Conservation (phyloP, 2,797 vertebrate species). For the Selene dorsalis region DNA sequence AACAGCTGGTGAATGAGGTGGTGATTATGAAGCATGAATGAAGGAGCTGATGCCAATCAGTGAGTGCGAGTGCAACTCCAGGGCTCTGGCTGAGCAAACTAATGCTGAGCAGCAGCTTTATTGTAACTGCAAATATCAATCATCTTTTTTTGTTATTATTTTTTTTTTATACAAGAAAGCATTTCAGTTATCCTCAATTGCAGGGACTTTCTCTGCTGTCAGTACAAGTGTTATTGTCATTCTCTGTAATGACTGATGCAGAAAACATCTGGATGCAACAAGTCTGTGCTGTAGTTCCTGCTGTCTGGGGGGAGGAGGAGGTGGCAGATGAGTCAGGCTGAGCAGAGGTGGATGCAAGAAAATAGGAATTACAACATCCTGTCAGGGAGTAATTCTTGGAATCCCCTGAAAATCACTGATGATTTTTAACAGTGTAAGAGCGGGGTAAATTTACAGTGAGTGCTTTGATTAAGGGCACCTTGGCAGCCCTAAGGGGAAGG, state of each 20-base stretch:
- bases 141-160: no score
- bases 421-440: background rate
- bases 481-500: slow-evolving; percentile 14
- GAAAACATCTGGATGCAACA: slow-evolving; percentile 1
- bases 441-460: slow-evolving; percentile 31
- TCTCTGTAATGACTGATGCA: background rate
- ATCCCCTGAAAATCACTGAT: slow-evolving; percentile 14
- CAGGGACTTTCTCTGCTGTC: background rate
- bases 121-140: background rate
- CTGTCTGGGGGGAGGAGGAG: background rate
- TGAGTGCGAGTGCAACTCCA: background rate
- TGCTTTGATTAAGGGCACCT: slow-evolving; percentile 66
- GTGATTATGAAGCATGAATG: background rate
- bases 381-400: background rate
- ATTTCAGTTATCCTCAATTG: background rate
- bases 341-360: background rate
- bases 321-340: background rate
- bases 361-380: slow-evolving; percentile 14
- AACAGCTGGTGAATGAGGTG: background rate
- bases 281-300: no score
- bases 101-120: background rate
- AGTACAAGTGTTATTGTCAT: background rate
- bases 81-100: background rate
- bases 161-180: no score
- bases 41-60: background rate